Base-by-base conservation (phyloP, 2,797 vertebrate genomes). In the Urosaurus nigricauda region DNA sequence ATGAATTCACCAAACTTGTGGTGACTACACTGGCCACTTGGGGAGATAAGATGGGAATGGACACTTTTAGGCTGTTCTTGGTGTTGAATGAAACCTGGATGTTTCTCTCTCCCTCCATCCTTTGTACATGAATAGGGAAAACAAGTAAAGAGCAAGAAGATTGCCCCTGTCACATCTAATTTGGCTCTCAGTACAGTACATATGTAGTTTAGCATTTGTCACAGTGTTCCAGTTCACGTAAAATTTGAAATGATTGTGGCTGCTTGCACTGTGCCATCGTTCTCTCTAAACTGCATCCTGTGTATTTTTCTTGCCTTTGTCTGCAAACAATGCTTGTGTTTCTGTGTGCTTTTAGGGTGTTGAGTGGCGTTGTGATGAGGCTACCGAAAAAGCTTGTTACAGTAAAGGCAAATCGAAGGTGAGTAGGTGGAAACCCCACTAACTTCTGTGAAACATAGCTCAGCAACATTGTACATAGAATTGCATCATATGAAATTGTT, bases 321-420 rank as follows among this genome's bases (percentile, higher is more conserved):
- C 77, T 19, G 0, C 85, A 87, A 90, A 3, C 5, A 32, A 74
- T 4, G 83, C 32, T 19, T 47, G 63, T 90, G 71, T 3, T 93
- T 89, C 37, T 92, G 35, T 90, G 43, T 94, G 58, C 58, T 60
- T 92, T 58, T 96, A 99, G 99, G 98, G 98, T 93, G 98, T 98
- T 81, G 98, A 98, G 93, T 99, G 99, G 99, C 97, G 96, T 81
- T 99, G 98, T 92, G 99, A 99, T 75, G 98, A 99, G 95, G 98
- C 98, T 93, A 98, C 99, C 95, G 98, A 98, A 97, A 98, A 97
- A 96, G 98, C 98, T 92, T 99, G 99, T 92, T 99, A 99, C 96
- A 99, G 99, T 94, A 98, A 99, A 65, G 99, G 99, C 70, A 99
- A 99, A 92, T 98, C 98, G 26, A 97, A 99, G 98, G 99, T 99